A percentile compares a stretch with the other conserved stretches of the same genome.
Evolutionary conservation across 2,113 vertebrate genomes (phyloP).

Genomic region (Lophius piscatorius): DNA sequence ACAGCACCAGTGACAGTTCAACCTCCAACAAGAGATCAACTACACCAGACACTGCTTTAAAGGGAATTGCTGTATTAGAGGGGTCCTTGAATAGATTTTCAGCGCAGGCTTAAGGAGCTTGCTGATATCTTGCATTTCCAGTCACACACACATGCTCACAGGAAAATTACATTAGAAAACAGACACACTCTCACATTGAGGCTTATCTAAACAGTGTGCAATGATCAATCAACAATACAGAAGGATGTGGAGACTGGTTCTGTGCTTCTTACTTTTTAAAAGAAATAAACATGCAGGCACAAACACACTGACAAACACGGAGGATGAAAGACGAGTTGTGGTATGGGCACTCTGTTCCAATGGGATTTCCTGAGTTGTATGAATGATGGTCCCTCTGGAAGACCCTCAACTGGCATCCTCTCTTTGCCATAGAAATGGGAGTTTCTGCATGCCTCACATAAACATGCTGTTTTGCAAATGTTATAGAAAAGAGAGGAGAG

Average conservation of each 20-base stretch:
- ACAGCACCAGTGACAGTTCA: conserved; percentile 33
- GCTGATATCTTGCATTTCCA: conserved; percentile 68
- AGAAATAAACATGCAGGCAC: conserved; percentile 51
- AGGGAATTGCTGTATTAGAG: conserved; percentile 70
- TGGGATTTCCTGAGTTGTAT: conserved; percentile 79
- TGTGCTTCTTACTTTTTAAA: conserved; percentile 70
- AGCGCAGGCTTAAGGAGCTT: conserved; percentile 46
- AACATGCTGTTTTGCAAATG: conserved; percentile 59
- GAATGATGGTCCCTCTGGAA: conserved; percentile 72
- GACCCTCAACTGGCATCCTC: conserved; percentile 46
- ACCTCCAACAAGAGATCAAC: conserved; percentile 26
- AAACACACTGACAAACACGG: neutral
- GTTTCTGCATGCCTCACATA: conserved; percentile 42
- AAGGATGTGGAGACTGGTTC: conserved; percentile 34
- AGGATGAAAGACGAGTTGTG: conserved; percentile 12
- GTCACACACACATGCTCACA: neutral
- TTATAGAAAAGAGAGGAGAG: conserved; percentile 45
- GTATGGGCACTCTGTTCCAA: conserved; percentile 57
- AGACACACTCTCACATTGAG: conserved; percentile 25
- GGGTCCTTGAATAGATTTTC: conserved; percentile 30
- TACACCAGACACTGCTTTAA: conserved; percentile 64
- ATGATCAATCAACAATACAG: conserved; percentile 28
- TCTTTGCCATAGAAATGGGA: conserved; percentile 38
- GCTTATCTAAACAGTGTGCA: conserved; percentile 44
- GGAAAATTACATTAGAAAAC: neutral